Base-by-base conservation (phyloP, 2,113 vertebrate genomes). In the Galeopterus variegatus region DNA sequence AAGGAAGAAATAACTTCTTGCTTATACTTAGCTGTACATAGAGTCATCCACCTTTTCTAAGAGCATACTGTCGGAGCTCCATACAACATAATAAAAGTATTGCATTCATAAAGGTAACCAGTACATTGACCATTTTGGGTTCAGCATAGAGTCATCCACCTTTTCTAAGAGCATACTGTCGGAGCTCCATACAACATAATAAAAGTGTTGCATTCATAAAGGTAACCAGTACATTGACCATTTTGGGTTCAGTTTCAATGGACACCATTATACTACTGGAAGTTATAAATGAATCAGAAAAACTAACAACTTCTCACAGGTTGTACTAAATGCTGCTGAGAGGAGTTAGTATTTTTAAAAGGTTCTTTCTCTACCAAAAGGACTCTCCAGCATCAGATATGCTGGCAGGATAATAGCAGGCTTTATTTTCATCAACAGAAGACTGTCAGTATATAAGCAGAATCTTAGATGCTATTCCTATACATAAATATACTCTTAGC, bases 381-480 rank as follows among this genome's bases (percentile, higher is more conserved):
- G 48, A 48, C n/a, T 94, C 36, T 84, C 58, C 28, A 88, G 72
- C 60, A 92, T 83, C 64, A 79, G 56, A 95, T 88, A 77, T 58
- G 52, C 67, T 93, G 91, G 58, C 92, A 82, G 33, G 50, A 77
- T 97, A 95, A 97, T 97, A 92, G 52, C 88, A 91, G 91, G 65
- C 90, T 96, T 95, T 95, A n/a, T 93, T 94, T 54, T 65, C 69
- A 56, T 88, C 70, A 97, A 88, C 76, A 97, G 45, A 94, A 97
- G 76, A 50, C 70, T 97, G 89, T 90, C 83, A 97, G 93, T 77
- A 52, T 84, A 54, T 69, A 93, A 95, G 50, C 93, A 94, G 86
- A 94, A 73, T 88, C 85, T 84, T 91, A 54, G 56, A 82, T 94
- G 82, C 79, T 97, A 50, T 96, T 94, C 75, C 92, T 60, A 81